Evolutionary conservation across 2,113 vertebrate species (phyloP), one percentile per base, ranked within the genome.

Genomic region (Craseonycteris thonglongyai): DNA sequence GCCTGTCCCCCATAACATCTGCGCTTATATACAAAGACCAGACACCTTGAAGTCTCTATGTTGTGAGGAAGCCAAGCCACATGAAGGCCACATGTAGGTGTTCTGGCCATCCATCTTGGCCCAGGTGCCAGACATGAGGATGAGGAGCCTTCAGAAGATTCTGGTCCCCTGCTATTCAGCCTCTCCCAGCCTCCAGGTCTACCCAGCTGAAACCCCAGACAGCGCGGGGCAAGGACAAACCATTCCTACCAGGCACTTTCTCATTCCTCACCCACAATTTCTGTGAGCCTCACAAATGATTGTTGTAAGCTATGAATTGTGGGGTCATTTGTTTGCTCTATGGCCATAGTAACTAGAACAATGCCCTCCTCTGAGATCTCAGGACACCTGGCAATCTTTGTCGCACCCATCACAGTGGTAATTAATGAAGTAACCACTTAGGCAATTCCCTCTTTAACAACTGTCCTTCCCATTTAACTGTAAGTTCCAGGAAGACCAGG

Each of bases 401-500:
- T n/a, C 24, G 30, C 42, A 35, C 13, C 33, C 35, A 13, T 11
- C 5, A 40, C 58, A 72, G 3, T 35, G 74, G 87, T 65, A 89
- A 69, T 75, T 81, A 91, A 85, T 68, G 65, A 68, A 88, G 28
- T 22, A 83, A 80, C 40, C 11, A 14, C 40, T 19, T 38, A 63
- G 80, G 56, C 56, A 10, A 75, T 35, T 76, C 47, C 45, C 80
- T 95, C 63, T 81, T 93, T 94, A 93, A 89, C 51, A 42, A 78
- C 66, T 47, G 30, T 72, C 89, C 95, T 95, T 86, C 47, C 71
- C 56, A 68, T 89, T 93, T 69, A 74, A 65, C 35, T 86, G 42
- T 19, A 59, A 81, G 38, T 96, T 76, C 84, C 72, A 49, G 91
- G 95, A 96, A 89, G 58, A 71, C 78, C 74, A 89, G 68, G 83